These are phyloP conservation scores for Tridacna crocea DNA, from an alignment of 2,888 invertebrate species.

Conservation along the genomic window DNA sequence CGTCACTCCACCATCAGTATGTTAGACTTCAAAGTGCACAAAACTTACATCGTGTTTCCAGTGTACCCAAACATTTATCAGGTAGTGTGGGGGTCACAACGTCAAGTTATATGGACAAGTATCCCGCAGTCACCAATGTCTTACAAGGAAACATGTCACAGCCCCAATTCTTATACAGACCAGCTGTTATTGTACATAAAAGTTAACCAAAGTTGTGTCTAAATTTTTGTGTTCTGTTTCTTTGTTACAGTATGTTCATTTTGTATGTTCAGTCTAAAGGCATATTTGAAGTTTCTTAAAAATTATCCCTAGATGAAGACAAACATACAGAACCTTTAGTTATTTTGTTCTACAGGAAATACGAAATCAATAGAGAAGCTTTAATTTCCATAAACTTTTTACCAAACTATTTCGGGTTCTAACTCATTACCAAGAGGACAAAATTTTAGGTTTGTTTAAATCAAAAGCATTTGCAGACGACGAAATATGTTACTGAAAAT, in stretches of 20 bases:
- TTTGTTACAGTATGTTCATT: background rate
- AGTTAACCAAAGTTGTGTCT: constrained; percentile 61
- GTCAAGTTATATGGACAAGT: constrained; percentile 70
- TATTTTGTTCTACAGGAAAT: background rate
- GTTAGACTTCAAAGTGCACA: constrained; percentile 55
- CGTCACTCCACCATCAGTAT: constrained; percentile 50
- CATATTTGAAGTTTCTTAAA: background rate
- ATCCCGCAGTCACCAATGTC: constrained; percentile 73
- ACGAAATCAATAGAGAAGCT: too few species aligned
- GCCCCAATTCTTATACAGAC: constrained; percentile 72
- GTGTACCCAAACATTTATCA: constrained; percentile 22
- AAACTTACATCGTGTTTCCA: constrained; percentile 35
- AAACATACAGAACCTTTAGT: background rate
- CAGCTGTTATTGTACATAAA: constrained; percentile 81
- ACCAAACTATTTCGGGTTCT: too few species aligned
- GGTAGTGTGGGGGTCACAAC: constrained; percentile 32
- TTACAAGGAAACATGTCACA: constrained; percentile 73
- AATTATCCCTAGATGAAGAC: background rate
- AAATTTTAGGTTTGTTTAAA: too few species aligned
- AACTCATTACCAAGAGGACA: too few species aligned
- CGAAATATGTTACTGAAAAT: too few species aligned
- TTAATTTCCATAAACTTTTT: too few species aligned
- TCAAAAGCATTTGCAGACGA: too few species aligned
- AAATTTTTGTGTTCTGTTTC: background rate
- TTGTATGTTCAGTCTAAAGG: background rate